Conservation (phyloP, 2,888 invertebrate species). For the Argyresthia albistria region DNA sequence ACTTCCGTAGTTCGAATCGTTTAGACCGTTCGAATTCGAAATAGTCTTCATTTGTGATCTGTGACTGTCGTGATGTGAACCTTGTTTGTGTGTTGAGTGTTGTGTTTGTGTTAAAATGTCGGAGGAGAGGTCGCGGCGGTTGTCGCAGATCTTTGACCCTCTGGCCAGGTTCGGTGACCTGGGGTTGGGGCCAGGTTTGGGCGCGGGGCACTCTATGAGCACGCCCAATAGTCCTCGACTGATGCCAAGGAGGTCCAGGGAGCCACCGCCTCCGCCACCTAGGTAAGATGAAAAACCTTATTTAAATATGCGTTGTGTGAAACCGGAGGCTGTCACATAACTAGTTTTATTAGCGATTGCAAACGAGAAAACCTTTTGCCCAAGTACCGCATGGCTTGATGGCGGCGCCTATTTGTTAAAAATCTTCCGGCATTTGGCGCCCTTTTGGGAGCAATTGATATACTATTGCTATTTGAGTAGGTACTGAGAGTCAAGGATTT, state of each 20-base stretch:
- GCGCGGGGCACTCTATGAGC: constrained; percentile 69
- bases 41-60: constrained; percentile 17
- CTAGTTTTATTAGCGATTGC: too few relatives aligned
- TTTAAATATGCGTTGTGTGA: too few relatives aligned
- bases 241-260: constrained; percentile 70
- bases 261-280: constrained; percentile 62
- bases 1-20: constrained; percentile 33
- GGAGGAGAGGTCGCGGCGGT: constrained; percentile 79
- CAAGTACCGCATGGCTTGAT: too few relatives aligned
- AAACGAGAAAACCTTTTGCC: too few relatives aligned
- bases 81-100: constrained; percentile 41
- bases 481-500: too few relatives aligned
- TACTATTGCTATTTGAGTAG: too few relatives aligned
- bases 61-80: constrained; percentile 58
- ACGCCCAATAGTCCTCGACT: constrained; percentile 83
- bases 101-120: constrained; percentile 60
- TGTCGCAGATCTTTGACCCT: constrained; percentile 89
- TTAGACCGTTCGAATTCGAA: constrained; percentile 47
- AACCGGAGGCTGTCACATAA: too few relatives aligned
- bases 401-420: too few relatives aligned
- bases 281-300: constrained; percentile 49
- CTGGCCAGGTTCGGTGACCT: constrained; percentile 81
- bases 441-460: too few relatives aligned
- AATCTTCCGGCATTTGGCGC: too few relatives aligned
- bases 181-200: constrained; percentile 28